Percentiles rank a stretch among this genome's conserved stretches.
phyloP scores from a whole-genome alignment of 2,797 vertebrate genomes.

The Adelosebastes latens region DNA sequence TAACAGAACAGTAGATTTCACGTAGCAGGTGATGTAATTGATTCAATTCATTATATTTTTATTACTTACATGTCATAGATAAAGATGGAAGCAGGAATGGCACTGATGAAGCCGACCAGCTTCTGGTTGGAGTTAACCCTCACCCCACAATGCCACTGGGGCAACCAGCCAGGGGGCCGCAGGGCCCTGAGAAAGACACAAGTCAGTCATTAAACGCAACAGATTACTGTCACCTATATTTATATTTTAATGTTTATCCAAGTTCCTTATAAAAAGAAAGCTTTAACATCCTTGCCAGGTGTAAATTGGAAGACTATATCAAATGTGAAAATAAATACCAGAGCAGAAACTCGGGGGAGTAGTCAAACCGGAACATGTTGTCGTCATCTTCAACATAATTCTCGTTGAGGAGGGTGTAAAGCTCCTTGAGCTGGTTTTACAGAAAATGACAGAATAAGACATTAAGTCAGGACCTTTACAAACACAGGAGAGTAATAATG shows the following conservation, averaged over 20 bases:
- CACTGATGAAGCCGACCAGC: constrained; percentile 98
- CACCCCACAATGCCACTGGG: constrained; percentile 98
- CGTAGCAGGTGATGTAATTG: background rate
- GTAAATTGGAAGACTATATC: background rate
- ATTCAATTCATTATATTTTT: background rate
- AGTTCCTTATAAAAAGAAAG: background rate
- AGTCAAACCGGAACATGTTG: constrained; percentile 99
- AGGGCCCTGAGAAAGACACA: constrained; percentile 86
- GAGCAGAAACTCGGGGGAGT: constrained; percentile 96
- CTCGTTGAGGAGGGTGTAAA: constrained; percentile 97
- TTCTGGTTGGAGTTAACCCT: constrained; percentile 97
- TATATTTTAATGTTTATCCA: background rate
- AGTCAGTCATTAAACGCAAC: background rate
- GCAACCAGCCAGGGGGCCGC: constrained; percentile 96
- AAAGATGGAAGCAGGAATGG: constrained; percentile 93
- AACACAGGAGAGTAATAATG: background rate
- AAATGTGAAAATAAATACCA: constrained; percentile 84
- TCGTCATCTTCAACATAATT: constrained; percentile 99
- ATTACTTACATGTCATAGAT: constrained; percentile 93
- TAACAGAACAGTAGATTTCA: background rate
- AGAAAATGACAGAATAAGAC: background rate
- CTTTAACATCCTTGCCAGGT: background rate
- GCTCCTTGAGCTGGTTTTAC: constrained; percentile 91
- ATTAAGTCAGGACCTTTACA: background rate
- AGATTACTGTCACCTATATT: background rate